phyloP scores from a whole-genome alignment of 2,797 vertebrate species.

The Podarcis siculus region DNA sequence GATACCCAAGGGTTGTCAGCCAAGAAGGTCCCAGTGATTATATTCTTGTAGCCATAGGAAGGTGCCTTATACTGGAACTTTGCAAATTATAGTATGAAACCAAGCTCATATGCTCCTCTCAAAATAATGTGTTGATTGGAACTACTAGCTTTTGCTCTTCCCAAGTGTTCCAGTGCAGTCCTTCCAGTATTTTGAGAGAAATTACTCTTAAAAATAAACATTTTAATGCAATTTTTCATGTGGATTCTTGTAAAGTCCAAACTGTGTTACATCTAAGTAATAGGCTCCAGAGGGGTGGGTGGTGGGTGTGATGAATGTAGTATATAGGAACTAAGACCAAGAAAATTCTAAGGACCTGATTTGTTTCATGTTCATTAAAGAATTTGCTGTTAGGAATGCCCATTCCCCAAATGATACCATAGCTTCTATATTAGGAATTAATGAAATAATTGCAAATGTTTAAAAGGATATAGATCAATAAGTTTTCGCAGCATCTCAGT shows the following conservation, averaged over 20 bases:
- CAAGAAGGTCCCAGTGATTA: too few relatives aligned
- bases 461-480: slow-evolving; percentile 91
- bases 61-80: neutral
- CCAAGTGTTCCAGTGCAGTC: neutral
- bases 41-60: neutral
- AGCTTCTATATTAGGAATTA: slow-evolving; percentile 4
- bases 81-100: neutral
- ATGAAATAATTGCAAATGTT: neutral
- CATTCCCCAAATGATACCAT: neutral
- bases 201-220: neutral
- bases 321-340: neutral
- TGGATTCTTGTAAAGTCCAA: neutral
- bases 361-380: neutral
- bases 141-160: neutral
- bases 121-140: neutral
- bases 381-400: neutral
- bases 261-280: too few relatives aligned
- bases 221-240: neutral
- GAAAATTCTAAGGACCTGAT: neutral
- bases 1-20: too few relatives aligned
- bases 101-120: neutral
- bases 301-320: neutral
- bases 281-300: too few relatives aligned
- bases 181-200: neutral
- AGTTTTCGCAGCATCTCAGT: slow-evolving; percentile 90